Conservation (phyloP, 2,113 vertebrate genomes). For the Addax nasomaculatus region DNA sequence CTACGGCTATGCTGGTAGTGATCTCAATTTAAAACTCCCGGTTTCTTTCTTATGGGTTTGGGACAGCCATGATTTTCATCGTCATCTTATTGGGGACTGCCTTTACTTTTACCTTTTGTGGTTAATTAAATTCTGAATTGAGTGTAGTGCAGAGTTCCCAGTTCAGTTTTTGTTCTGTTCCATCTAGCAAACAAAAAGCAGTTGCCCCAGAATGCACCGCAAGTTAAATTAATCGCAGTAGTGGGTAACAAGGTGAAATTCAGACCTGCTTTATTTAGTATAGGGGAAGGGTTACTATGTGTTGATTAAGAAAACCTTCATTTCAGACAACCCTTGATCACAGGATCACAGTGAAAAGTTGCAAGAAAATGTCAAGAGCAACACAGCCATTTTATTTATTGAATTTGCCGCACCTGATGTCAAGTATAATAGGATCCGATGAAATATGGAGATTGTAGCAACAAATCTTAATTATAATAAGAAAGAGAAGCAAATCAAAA, state of each 20-base stretch:
- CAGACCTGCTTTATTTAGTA: not conserved
- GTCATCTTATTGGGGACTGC: slow-evolving; percentile 35
- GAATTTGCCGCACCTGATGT: not conserved
- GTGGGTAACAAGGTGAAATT: not conserved
- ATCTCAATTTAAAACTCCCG: slow-evolving; percentile 71
- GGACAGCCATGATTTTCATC: slow-evolving; percentile 12
- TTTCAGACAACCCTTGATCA: not conserved
- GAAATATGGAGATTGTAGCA: not conserved
- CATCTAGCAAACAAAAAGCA: not conserved
- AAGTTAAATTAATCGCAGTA: slow-evolving; percentile 9
- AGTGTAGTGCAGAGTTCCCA: not conserved
- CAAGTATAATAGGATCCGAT: not conserved
- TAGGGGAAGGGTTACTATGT: not conserved
- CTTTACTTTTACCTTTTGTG: slow-evolving; percentile 66
- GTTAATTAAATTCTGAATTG: slow-evolving; percentile 74
- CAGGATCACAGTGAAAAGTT: not conserved
- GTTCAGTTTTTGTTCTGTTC: slow-evolving; percentile 20
- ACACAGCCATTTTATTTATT: not conserved
- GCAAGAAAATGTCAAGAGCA: not conserved
- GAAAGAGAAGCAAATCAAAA: not conserved
- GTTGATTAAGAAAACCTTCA: not conserved
- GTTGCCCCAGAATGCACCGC: not conserved
- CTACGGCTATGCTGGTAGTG: slow-evolving; percentile 51
- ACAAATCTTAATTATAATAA: not conserved
- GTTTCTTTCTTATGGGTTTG: slow-evolving; percentile 70